These are phyloP conservation scores for Lethocerus indicus DNA, from an alignment of 1,140 invertebrate genomes.

Conservation along the genomic window DNA sequence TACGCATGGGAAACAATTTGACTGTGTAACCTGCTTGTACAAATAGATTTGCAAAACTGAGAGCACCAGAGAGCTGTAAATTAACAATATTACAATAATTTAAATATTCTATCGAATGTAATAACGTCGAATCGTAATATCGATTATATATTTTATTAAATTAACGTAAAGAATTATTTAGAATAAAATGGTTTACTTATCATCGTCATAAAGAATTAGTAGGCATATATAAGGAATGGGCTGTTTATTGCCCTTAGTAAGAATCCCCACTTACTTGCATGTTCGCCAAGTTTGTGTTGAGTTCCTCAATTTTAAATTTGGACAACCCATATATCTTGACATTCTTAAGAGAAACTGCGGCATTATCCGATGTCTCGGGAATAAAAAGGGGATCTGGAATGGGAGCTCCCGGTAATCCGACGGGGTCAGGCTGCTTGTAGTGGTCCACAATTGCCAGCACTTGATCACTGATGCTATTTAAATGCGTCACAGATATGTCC, in stretches of 20 bases:
- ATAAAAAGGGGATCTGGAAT: constrained; percentile 62
- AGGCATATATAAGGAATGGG: no score
- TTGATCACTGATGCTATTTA: constrained; percentile 14
- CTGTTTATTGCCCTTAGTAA: no score
- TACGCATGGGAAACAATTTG: background rate
- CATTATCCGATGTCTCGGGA: constrained; percentile 53
- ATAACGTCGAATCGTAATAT: no score
- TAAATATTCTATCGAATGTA: no score
- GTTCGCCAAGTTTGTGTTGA: constrained; percentile 42
- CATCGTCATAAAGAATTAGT: no score
- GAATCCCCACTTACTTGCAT: constrained; percentile 37
- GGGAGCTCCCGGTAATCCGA: constrained; percentile 54
- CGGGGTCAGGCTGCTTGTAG: constrained; percentile 59
- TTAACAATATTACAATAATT: background rate
- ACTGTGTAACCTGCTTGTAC: constrained; percentile 57
- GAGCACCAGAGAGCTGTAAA: constrained; percentile 40
- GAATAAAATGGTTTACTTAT: no score
- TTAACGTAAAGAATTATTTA: no score
- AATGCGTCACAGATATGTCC: no score
- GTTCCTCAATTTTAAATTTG: constrained; percentile 52
- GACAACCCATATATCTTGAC: constrained; percentile 54
- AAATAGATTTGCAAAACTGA: constrained; percentile 46
- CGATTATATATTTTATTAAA: no score
- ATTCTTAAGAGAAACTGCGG: constrained; percentile 50
- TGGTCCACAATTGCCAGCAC: constrained; percentile 54